Conservation (phyloP, 1,140 invertebrate genomes). For the Campoletis sonorensis region DNA sequence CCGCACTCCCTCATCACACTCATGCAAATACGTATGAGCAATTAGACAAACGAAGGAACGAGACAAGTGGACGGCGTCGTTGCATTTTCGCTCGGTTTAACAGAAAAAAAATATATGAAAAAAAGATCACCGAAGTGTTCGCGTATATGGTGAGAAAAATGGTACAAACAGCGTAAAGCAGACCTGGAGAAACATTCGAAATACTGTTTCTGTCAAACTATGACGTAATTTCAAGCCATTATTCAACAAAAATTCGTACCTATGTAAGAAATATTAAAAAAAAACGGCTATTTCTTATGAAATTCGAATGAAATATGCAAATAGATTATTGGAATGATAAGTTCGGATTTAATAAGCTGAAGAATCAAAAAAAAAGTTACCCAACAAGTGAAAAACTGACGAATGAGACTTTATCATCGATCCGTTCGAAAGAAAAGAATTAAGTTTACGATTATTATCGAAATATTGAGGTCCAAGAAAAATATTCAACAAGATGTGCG, state of each 20-base stretch:
- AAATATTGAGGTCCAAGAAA: too few species aligned
- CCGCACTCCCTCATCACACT: slow-evolving; percentile 37
- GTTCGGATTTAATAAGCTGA: too few species aligned
- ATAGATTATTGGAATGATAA: too few species aligned
- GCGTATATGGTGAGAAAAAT: background rate
- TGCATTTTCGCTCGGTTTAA: slow-evolving; percentile 51
- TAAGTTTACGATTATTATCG: too few species aligned
- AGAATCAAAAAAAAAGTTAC: too few species aligned
- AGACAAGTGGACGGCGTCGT: slow-evolving; percentile 43
- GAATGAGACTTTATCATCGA: too few species aligned
- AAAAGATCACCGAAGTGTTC: slow-evolving; percentile 5
- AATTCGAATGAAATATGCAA: too few species aligned
- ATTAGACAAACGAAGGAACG: slow-evolving; percentile 67
- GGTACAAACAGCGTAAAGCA: background rate
- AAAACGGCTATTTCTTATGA: background rate
- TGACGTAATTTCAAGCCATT: slow-evolving; percentile 1
- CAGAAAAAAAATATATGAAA: slow-evolving; percentile 2
- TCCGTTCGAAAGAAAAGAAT: too few species aligned
- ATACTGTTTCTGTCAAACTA: background rate
- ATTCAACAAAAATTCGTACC: background rate
- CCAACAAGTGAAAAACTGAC: too few species aligned
- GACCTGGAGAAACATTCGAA: background rate
- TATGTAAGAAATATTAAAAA: background rate
- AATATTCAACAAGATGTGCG: too few species aligned
- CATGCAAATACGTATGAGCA: slow-evolving; percentile 55